Conservation (phyloP, 2,113 vertebrate species). For the Poecile atricapillus region DNA sequence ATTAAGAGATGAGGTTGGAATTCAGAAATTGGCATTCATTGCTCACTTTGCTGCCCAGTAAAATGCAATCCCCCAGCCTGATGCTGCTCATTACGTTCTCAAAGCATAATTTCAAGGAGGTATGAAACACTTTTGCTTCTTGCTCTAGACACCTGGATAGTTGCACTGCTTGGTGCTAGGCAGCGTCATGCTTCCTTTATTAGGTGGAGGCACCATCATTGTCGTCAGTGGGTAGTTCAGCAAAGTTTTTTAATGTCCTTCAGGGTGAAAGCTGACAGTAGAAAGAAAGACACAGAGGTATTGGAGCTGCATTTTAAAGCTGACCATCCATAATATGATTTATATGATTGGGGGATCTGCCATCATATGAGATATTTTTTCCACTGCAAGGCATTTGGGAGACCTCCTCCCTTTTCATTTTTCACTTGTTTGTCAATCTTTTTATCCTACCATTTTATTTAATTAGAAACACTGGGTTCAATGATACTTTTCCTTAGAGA, state of each 20-base stretch:
- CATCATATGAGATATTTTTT: neutral
- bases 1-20: neutral
- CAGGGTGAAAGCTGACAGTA: neutral
- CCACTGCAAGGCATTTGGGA: neutral
- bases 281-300: neutral
- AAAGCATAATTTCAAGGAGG: neutral
- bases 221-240: neutral
- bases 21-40: neutral
- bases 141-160: neutral
- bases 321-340: neutral
- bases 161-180: neutral
- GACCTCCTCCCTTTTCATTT: neutral
- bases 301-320: neutral
- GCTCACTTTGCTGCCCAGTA: neutral
- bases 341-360: neutral
- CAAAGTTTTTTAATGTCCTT: neutral
- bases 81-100: neutral
- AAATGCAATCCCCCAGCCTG: neutral
- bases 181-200: accelerated
- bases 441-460: neutral
- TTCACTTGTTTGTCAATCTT: neutral
- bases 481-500: neutral
- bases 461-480: neutral
- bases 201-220: neutral
- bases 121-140: neutral